Percentiles rank a stretch among this genome's conserved stretches.
These are phyloP conservation scores for Buphagus erythrorhynchus DNA, from an alignment of 2,797 vertebrate genomes.

Conservation along the genomic window DNA sequence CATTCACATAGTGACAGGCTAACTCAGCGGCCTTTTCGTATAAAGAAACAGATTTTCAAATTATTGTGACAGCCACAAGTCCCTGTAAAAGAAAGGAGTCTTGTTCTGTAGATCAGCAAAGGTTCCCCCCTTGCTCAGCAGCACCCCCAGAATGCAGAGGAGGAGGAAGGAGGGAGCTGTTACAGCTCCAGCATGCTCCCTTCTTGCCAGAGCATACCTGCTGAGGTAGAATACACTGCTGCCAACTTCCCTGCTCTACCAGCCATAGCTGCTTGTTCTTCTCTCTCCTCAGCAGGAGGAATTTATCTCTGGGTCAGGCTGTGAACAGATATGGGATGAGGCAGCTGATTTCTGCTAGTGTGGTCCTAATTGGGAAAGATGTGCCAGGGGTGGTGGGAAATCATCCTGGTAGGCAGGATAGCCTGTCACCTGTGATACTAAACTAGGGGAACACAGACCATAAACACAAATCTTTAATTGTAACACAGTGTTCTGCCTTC, in stretches of 20 bases:
- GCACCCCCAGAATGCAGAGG: neutral
- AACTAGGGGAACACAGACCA: neutral
- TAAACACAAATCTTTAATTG: neutral
- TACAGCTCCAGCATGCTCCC: neutral
- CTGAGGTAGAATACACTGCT: neutral
- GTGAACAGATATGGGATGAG: neutral
- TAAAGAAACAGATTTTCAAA: neutral
- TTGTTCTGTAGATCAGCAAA: neutral
- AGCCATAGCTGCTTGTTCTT: neutral
- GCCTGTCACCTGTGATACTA: neutral
- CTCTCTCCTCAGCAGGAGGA: neutral
- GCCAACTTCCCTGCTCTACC: neutral
- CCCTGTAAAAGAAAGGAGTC: neutral
- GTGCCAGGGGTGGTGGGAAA: neutral
- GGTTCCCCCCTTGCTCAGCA: neutral
- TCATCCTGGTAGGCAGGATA: neutral
- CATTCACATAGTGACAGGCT: neutral
- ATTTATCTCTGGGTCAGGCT: neutral
- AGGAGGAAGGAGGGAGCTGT: neutral
- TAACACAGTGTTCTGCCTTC: neutral
- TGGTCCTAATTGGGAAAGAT: neutral
- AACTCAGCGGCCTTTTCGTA: neutral
- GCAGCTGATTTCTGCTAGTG: neutral
- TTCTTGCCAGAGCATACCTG: neutral
- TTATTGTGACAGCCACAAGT: neutral